phyloP scores from a whole-genome alignment of 2,888 invertebrate genomes.

The Adineta ricciae region DNA sequence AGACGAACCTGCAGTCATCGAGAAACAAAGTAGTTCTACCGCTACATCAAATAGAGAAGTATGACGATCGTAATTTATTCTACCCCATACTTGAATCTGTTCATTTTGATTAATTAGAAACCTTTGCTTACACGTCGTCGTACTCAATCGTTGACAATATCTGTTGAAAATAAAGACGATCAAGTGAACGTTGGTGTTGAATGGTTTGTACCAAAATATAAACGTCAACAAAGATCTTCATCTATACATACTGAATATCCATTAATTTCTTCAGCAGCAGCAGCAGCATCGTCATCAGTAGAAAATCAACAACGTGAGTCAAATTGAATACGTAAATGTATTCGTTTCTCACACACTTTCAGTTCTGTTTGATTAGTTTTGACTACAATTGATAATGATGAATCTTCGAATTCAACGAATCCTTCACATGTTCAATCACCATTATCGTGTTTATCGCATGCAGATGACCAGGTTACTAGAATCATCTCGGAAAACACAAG shows the following conservation, averaged over 20 bases:
- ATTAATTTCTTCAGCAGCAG: background rate
- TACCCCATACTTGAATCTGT: no score
- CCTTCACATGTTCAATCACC: background rate
- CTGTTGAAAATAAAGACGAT: background rate
- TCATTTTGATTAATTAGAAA: background rate
- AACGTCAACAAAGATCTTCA: background rate
- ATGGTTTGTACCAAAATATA: background rate
- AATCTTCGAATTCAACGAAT: background rate
- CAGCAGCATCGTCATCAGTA: background rate
- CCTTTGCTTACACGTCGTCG: background rate
- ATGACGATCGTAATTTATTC: background rate
- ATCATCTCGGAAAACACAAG: background rate
- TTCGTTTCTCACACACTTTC: background rate
- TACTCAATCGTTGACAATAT: background rate
- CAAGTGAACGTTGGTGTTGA: background rate
- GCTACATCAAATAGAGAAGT: background rate
- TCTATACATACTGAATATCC: background rate
- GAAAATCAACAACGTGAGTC: background rate
- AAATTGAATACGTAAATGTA: background rate
- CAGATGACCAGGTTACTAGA: background rate
- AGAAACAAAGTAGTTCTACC: background rate
- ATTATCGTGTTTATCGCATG: background rate
- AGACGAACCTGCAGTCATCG: background rate
- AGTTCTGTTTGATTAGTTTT: background rate
- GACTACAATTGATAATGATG: background rate